phyloP scores from a whole-genome alignment of 2,888 invertebrate species.

The Steinernema carpocapsae region DNA sequence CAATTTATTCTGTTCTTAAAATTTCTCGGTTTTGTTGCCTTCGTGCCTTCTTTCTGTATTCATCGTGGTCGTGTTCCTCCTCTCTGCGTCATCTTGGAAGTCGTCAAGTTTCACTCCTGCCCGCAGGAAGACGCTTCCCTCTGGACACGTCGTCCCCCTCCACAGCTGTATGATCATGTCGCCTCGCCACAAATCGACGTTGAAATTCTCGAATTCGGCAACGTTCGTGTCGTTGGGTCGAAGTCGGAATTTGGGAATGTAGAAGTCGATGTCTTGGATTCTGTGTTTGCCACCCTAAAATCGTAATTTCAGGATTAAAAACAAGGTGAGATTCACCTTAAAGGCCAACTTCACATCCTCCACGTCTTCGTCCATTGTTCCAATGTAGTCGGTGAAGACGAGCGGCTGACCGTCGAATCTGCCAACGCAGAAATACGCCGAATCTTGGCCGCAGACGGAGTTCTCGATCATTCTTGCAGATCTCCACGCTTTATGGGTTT shows the following conservation, averaged over 20 bases:
- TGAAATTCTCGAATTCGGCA: no score
- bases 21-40: no score
- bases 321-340: not conserved
- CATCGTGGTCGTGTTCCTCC: no score
- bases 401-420: not conserved
- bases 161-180: not conserved
- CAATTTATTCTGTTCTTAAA: no score
- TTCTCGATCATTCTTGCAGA: not conserved
- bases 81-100: no score
- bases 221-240: no score
- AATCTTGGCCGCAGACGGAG: not conserved
- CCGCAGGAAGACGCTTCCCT: not conserved
- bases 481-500: not conserved
- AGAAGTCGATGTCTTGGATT: not conserved
- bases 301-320: not conserved
- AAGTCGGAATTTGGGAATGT: not conserved
- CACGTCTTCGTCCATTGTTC: not conserved
- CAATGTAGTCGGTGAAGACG: not conserved
- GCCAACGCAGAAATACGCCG: not conserved
- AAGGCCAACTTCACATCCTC: not conserved
- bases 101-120: no score
- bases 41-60: no score
- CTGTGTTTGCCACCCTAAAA: not conserved
- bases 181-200: no score
- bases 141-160: not conserved